These are phyloP conservation scores for Caenorhabditis panamensis DNA, from an alignment of 2,888 invertebrate genomes.

Conservation along the genomic window DNA sequence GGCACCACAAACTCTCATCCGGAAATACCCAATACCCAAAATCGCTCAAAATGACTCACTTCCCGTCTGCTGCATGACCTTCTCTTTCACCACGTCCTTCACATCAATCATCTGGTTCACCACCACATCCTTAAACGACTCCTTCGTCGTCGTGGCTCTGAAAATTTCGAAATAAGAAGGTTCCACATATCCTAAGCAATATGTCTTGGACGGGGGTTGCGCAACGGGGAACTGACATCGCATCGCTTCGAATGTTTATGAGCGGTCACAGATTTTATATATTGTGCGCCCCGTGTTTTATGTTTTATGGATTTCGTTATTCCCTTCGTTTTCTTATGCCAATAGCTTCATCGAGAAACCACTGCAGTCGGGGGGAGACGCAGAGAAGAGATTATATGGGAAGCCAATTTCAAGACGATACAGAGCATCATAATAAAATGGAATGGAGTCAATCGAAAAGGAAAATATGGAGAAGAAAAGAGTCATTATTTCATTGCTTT, in stretches of 20 bases:
- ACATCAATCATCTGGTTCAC: conserved; percentile 74
- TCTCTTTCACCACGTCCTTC: conserved; percentile 78
- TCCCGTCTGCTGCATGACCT: conserved; percentile 79
- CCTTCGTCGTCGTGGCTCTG: conserved; percentile 71
- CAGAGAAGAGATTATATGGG: conserved; percentile 14
- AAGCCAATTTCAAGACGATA: conserved; percentile 25
- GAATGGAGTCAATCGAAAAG: conserved; percentile 5
- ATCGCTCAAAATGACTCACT: conserved; percentile 75
- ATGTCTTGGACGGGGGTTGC: neutral
- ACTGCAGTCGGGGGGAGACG: neutral
- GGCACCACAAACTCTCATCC: too few relatives aligned
- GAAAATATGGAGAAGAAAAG: neutral
- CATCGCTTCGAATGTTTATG: conserved; percentile 42
- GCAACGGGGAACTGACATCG: conserved; percentile 13
- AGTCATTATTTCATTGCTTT: neutral
- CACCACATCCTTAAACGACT: conserved; percentile 74
- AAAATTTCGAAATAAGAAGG: conserved; percentile 35
- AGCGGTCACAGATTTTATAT: conserved; percentile 52
- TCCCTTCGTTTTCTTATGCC: too few relatives aligned
- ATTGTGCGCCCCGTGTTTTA: too few relatives aligned
- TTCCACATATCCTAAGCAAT: too few relatives aligned
- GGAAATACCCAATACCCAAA: too few relatives aligned
- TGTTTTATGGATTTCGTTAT: too few relatives aligned
- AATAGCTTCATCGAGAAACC: conserved; percentile 13
- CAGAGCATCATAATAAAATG: conserved; percentile 6